phyloP scores from a whole-genome alignment of 1,140 invertebrate species.

The Theocolax elegans region DNA sequence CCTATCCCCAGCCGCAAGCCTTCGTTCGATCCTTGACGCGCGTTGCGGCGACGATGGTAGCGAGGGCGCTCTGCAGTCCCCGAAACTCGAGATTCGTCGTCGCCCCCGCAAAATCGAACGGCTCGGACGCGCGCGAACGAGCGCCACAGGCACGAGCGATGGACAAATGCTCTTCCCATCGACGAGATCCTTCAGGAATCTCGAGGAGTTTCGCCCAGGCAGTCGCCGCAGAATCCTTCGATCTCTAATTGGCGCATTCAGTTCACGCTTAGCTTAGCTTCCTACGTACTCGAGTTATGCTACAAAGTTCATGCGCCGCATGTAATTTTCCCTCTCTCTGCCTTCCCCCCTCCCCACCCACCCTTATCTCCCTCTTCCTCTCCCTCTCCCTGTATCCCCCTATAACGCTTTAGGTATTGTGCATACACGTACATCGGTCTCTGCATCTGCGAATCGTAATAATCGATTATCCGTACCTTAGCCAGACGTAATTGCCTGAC shows the following conservation, averaged over 20 bases:
- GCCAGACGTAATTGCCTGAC: background rate
- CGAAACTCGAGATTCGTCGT: constrained; percentile 4
- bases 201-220: constrained; percentile 50
- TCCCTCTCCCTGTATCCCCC: background rate
- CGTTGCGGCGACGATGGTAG: background rate
- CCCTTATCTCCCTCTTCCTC: too few species aligned
- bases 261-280: constrained; percentile 52
- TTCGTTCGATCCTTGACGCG: constrained; percentile 28
- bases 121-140: constrained; percentile 45
- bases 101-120: constrained; percentile 51
- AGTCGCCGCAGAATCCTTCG: constrained; percentile 57
- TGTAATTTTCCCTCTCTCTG: constrained; percentile 31
- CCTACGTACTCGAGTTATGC: constrained; percentile 32
- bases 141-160: constrained; percentile 54
- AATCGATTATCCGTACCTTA: constrained; percentile 18
- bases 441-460: background rate
- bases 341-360: too few species aligned
- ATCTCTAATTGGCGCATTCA: constrained; percentile 64
- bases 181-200: constrained; percentile 61
- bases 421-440: background rate
- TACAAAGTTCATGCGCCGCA: constrained; percentile 32
- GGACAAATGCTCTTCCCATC: constrained; percentile 56
- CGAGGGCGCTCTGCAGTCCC: too few species aligned
- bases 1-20: constrained; percentile 10
- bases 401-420: too few species aligned